Base-by-base conservation (phyloP, 2,113 vertebrate species). In the Hiodon tergisus region DNA sequence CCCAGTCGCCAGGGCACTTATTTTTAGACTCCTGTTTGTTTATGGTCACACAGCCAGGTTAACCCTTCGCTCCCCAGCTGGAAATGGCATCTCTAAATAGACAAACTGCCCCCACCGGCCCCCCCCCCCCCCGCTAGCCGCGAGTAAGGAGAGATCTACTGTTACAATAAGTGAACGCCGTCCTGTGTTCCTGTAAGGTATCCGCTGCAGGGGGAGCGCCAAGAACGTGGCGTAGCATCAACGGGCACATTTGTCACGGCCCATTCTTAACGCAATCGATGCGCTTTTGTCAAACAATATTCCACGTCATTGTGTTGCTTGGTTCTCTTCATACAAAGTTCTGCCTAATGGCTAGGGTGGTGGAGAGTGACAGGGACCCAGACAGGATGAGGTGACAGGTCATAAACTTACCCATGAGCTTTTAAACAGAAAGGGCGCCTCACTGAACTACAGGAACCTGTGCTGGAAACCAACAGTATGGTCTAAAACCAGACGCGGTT, bases 201-300 rank as follows among this genome's bases (percentile, higher is more conserved):
- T 9, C 13, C 6, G 17, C 65, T 7, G 8, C 65, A 7, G 71
- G 78, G 80, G 79, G 83, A 76, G 76, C 86, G 80, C 77, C 85
- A 88, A 89, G 87, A 85, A 86, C 84, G 83, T 75, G 54, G 31
- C 52, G 31, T 52, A 1, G 69, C 69, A 86, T 90, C 85, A 89
- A 87, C 87, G 80, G 79, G 81, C 63, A 75, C 84, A 83, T 90
- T 90, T 87, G 88, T 89, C 83, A 81, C 63, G 5, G 76, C 80
- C 69, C 84, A 84, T 87, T 89, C 87, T 86, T 84, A 88, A 86
- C 81, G 82, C 79, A 87, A 86, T 89, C 88, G 81, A 86, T 82
- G 80, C 75, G 65, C 71, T 85, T 88, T 86, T 83, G 81, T 86
- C 81, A 73, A 85, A 83, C 80, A 84, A 83, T 84, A 83, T 82